Evolutionary conservation across 2,888 invertebrate genomes (phyloP), one percentile per base, ranked within the genome.

Genomic region (Anticlea derivata): DNA sequence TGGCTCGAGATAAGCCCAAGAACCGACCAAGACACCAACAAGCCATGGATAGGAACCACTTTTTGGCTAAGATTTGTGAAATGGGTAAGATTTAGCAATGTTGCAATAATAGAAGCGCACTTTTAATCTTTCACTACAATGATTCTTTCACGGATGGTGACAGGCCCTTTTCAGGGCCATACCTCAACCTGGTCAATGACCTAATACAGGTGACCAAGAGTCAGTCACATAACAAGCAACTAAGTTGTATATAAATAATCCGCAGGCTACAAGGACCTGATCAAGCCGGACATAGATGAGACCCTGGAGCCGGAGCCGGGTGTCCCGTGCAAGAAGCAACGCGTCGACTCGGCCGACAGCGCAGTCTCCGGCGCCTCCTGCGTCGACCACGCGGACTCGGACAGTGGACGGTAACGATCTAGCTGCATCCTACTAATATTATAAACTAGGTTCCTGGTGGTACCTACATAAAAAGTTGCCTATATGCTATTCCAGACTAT

Each of bases 241-340:
- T n/a, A n/a, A n/a, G n/a, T n/a, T n/a, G n/a, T n/a, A n/a, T n/a
- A n/a, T n/a, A n/a, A n/a, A n/a, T n/a, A n/a, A n/a, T n/a, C n/a
- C n/a, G n/a, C n/a, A 87, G 87, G 87, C 0, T 88, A 84, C 58
- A 77, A 76, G 37, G 77, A 86, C 7, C 65, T 83, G 5, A 68
- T 83, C 33, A 76, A 62, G 50, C 58, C 63, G 1, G 75, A 76
- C 0, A 52, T 48, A 4, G 80, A 77, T 1, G 58, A 61, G 1
- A 26, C 44, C 0, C 2, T 44, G 24, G 45, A 56, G 0, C 4
- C 50, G 0, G 76, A 78, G 3, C 62, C 68, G 0, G 62, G 70
- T 0, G 62, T 63, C 1, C 75, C 75, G 1, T 60, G 63, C 37
- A 87, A 86, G 69, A 84, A 82, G 59, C 66, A 75, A 4, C 68